Evolutionary conservation across 2,113 vertebrate genomes (phyloP).

Genomic region (Microcebus jonahi): DNA sequence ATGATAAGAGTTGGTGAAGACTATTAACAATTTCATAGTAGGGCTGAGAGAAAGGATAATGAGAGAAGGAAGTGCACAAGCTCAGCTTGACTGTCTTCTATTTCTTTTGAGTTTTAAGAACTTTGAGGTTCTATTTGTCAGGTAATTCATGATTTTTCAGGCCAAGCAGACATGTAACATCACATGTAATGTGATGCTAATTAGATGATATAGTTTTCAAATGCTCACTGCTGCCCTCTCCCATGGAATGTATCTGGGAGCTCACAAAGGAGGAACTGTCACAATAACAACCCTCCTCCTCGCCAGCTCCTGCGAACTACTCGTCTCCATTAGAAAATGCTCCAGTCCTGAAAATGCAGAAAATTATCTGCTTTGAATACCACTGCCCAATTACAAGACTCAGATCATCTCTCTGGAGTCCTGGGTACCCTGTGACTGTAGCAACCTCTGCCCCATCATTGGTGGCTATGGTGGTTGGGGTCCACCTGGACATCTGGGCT

Average conservation of each 20-base stretch:
- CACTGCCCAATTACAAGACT: neutral
- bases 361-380: neutral
- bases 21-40: neutral
- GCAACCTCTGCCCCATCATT: neutral
- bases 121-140: neutral
- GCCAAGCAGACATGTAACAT: neutral
- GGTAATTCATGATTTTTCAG: neutral
- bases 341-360: neutral
- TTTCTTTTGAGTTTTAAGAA: neutral
- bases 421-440: neutral
- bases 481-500: neutral
- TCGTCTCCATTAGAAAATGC: neutral
- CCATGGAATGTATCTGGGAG: neutral
- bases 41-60: neutral
- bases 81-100: neutral
- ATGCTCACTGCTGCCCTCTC: neutral
- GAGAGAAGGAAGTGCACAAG: neutral
- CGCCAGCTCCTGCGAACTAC: neutral
- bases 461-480: neutral
- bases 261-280: neutral
- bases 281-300: neutral
- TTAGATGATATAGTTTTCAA: neutral
- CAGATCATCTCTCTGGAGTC: neutral
- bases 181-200: neutral
- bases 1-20: neutral